phyloP scores from a whole-genome alignment of 2,888 invertebrate genomes.

The Alloplasta piceator region DNA sequence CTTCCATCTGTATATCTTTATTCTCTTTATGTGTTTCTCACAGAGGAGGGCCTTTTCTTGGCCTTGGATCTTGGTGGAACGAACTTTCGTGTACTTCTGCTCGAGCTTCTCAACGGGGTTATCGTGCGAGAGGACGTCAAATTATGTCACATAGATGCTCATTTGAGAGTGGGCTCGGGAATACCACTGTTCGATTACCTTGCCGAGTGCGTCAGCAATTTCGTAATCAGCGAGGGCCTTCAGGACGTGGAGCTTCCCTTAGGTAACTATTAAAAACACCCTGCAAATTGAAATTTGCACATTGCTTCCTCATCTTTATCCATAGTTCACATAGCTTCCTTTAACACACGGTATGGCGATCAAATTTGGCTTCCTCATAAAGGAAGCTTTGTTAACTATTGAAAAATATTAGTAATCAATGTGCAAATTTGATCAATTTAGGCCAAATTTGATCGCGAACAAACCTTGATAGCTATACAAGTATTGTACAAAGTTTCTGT shows the following conservation, averaged over 20 bases:
- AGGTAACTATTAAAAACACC: conserved; percentile 85
- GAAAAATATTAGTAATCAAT: too few species aligned
- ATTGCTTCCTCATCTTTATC: too few species aligned
- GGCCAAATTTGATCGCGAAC: too few species aligned
- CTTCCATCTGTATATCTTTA: not conserved
- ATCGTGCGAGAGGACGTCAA: conserved; percentile 86
- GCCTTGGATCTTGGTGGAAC: conserved; percentile 93
- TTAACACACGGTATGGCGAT: too few species aligned
- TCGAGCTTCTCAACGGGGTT: conserved; percentile 86
- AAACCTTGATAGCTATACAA: too few species aligned
- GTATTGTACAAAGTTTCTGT: too few species aligned
- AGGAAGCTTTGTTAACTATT: too few species aligned
- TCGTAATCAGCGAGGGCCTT: conserved; percentile 87
- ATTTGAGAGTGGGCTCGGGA: conserved; percentile 87
- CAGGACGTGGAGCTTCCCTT: conserved; percentile 86
- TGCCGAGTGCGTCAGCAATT: conserved; percentile 90
- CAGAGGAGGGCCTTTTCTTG: conserved; percentile 89
- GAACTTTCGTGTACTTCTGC: conserved; percentile 90
- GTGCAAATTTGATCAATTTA: too few species aligned
- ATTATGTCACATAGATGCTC: conserved; percentile 87
- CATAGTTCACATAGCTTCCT: too few species aligned
- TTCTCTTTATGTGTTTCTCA: conserved; percentile 48
- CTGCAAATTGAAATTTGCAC: too few species aligned
- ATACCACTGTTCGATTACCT: conserved; percentile 89
- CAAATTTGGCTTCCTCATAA: too few species aligned